phyloP scores from a whole-genome alignment of 2,797 vertebrate genomes.

The Urocyon cinereoargenteus region DNA sequence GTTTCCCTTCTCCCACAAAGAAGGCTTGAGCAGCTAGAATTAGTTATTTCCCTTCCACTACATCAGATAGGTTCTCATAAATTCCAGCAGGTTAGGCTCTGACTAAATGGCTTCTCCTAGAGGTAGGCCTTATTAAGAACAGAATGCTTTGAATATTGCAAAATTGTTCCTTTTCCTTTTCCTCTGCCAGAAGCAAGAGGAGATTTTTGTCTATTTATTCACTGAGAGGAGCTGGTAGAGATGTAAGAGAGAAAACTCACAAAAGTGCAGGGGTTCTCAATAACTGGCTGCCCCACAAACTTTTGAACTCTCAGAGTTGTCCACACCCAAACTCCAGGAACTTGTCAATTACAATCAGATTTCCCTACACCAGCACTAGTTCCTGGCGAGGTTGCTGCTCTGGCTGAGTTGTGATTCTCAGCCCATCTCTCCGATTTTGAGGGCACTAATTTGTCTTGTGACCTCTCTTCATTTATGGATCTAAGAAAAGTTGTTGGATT shows the following conservation, averaged over 20 bases:
- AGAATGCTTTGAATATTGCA: background rate
- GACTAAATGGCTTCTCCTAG: background rate
- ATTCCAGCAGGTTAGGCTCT: background rate
- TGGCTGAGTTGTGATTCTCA: background rate
- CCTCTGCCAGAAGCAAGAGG: background rate
- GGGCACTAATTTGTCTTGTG: background rate
- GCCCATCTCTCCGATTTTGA: background rate
- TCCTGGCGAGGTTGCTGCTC: background rate
- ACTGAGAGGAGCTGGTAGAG: background rate
- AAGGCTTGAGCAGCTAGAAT: background rate
- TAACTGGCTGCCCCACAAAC: background rate
- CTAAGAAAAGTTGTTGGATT: background rate
- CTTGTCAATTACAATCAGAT: background rate
- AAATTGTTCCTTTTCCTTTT: background rate
- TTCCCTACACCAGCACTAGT: background rate
- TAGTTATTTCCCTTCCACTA: background rate
- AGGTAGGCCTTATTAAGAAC: background rate
- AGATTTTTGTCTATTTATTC: background rate
- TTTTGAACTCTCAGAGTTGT: background rate
- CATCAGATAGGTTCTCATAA: background rate
- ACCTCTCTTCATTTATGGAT: background rate
- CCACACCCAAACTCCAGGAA: background rate
- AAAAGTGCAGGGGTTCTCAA: background rate
- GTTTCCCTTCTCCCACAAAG: background rate
- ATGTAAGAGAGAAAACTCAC: background rate